Evolutionary conservation across 2,113 vertebrate species (phyloP).

Genomic region (Etia nguti): DNA sequence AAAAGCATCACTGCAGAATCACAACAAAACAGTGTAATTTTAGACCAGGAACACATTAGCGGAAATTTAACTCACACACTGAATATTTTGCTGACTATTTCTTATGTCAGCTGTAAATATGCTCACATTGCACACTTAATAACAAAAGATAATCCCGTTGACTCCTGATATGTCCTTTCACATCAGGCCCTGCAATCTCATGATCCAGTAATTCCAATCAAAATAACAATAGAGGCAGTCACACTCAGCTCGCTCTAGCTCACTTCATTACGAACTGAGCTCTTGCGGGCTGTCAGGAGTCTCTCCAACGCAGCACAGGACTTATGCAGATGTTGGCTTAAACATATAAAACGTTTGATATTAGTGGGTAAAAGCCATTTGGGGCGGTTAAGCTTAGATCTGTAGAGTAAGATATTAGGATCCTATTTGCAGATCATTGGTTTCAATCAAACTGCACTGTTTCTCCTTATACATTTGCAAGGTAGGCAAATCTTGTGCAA

Average conservation of each 20-base stretch:
- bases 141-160: slow-evolving; percentile 26
- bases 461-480: not conserved
- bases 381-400: not conserved
- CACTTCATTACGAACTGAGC: slow-evolving; percentile 10
- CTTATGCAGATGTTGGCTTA: slow-evolving; percentile 1
- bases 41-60: not conserved
- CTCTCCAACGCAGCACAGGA: not conserved
- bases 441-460: slow-evolving; percentile 15
- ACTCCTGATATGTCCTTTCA: slow-evolving; percentile 11
- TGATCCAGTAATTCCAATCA: slow-evolving; percentile 41
- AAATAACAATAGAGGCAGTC: slow-evolving; percentile 36
- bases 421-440: slow-evolving; percentile 29
- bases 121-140: slow-evolving; percentile 19
- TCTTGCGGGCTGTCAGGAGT: not conserved
- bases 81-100: slow-evolving; percentile 6
- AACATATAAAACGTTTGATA: slow-evolving; percentile 5
- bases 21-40: not conserved
- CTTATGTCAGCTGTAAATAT: slow-evolving; percentile 4
- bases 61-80: not conserved
- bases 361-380: not conserved
- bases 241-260: not conserved
- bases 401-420: slow-evolving; percentile 2
- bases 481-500: slow-evolving; percentile 11
- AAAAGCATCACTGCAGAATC: not conserved
- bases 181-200: slow-evolving; percentile 19